phyloP scores from a whole-genome alignment of 1,140 invertebrate genomes.

The Drosophila mauritiana region DNA sequence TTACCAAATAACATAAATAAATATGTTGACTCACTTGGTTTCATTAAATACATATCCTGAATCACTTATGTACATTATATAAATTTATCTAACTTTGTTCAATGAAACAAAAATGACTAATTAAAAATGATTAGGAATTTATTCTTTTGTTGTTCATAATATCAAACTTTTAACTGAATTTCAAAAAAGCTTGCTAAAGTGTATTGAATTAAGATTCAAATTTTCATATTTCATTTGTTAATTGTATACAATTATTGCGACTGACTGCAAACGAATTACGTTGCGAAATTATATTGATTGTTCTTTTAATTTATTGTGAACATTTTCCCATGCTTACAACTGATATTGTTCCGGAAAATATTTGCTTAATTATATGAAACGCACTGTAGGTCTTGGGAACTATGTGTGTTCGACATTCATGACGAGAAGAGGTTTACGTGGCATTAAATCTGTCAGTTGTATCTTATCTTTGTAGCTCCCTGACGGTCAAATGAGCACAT shows the following conservation, averaged over 20 bases:
- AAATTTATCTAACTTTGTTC: too few relatives aligned
- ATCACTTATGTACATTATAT: background rate
- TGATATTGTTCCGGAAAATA: background rate
- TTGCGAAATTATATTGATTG: background rate
- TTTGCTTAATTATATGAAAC: constrained; percentile 8
- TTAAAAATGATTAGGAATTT: background rate
- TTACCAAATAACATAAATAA: background rate
- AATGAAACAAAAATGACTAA: background rate
- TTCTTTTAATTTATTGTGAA: background rate
- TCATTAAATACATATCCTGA: background rate
- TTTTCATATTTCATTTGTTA: too few relatives aligned
- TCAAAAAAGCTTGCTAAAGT: too few relatives aligned
- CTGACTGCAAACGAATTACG: background rate
- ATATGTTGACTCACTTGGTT: background rate
- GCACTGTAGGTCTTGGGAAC: too few relatives aligned
- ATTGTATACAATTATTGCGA: background rate
- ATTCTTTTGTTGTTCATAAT: too few relatives aligned
- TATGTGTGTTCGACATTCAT: constrained; percentile 9
- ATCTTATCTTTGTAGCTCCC: constrained; percentile 28
- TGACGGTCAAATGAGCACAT: constrained; percentile 7
- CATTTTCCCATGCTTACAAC: background rate
- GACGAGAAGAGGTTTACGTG: constrained; percentile 19
- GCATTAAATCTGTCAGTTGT: constrained; percentile 39
- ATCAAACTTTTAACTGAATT: too few relatives aligned
- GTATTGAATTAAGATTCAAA: background rate